Evolutionary conservation across 2,113 vertebrate genomes (phyloP).

Genomic region (Leptodactylus fuscus): DNA sequence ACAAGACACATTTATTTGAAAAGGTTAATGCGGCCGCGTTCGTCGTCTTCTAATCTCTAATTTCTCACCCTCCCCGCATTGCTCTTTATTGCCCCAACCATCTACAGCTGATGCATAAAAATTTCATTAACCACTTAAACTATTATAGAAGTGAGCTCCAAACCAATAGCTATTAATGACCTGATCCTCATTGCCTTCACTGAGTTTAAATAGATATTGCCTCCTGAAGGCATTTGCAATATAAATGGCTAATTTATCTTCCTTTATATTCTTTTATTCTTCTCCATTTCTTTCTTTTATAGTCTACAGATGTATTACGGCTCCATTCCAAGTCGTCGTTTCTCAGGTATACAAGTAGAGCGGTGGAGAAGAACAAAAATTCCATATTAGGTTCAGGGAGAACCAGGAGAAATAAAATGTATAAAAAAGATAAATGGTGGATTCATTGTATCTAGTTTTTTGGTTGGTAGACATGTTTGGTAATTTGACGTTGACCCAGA

Average conservation of each 20-base stretch:
- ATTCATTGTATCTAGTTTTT: not conserved
- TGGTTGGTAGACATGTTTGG: too few relatives aligned
- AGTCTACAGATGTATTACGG: not conserved
- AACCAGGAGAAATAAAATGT: not conserved
- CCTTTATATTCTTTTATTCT: constrained; percentile 34
- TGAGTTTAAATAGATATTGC: constrained; percentile 61
- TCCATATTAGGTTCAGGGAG: not conserved
- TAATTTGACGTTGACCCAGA: too few relatives aligned
- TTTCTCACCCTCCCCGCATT: constrained; percentile 33
- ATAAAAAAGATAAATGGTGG: not conserved
- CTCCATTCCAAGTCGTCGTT: not conserved
- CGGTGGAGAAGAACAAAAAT: not conserved
- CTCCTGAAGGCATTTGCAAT: constrained; percentile 61
- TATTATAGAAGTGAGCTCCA: constrained; percentile 60
- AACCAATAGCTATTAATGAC: constrained; percentile 65
- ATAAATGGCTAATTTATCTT: constrained; percentile 62
- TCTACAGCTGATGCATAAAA: constrained; percentile 60
- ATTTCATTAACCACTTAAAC: constrained; percentile 65
- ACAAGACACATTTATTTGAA: constrained; percentile 56
- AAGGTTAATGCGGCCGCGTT: constrained; percentile 56
- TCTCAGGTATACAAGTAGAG: not conserved
- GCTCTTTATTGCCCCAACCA: constrained; percentile 25
- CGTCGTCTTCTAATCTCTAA: constrained; percentile 35
- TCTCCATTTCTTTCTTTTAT: not conserved
- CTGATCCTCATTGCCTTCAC: constrained; percentile 58